Percentiles rank a stretch among this genome's conserved stretches.
phyloP scores from a whole-genome alignment of 1,140 invertebrate genomes.

The Conopomorpha cramerella region DNA sequence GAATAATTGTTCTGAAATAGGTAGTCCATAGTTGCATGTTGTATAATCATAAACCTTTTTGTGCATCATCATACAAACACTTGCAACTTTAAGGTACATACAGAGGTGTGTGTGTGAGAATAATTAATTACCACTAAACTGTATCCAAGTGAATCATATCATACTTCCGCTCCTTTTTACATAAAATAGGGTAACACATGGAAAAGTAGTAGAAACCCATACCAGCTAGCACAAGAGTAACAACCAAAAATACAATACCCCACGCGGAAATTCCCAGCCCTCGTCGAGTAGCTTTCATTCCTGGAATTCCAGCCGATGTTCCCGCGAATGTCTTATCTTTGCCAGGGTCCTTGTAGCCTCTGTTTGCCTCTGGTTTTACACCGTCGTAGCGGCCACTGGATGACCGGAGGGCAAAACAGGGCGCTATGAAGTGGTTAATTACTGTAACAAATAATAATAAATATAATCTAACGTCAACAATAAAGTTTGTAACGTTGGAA shows the following conservation, averaged over 20 bases:
- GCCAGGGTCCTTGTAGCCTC: slow-evolving; percentile 10
- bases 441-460: slow-evolving; percentile 19
- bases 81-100: too few relatives aligned
- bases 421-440: slow-evolving; percentile 15
- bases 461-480: too few relatives aligned
- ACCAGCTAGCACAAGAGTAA: slow-evolving; percentile 57
- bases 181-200: slow-evolving; percentile 65
- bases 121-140: too few relatives aligned
- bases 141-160: slow-evolving; percentile 63
- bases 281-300: slow-evolving; percentile 17
- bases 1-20: too few relatives aligned
- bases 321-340: slow-evolving; percentile 14
- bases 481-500: too few relatives aligned
- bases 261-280: slow-evolving; percentile 63
- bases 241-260: slow-evolving; percentile 61
- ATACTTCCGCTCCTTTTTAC: slow-evolving; percentile 63
- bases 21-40: too few relatives aligned
- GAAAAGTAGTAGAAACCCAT: slow-evolving; percentile 64
- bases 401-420: slow-evolving; percentile 17
- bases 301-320: slow-evolving; percentile 10
- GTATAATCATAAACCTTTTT: too few relatives aligned
- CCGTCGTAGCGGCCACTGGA: slow-evolving; percentile 12
- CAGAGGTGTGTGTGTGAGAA: too few relatives aligned
- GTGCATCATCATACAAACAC: too few relatives aligned
- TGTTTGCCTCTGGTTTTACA: slow-evolving; percentile 12